Evolutionary conservation across 2,888 invertebrate genomes (phyloP).

Genomic region (Baronia brevicornis): DNA sequence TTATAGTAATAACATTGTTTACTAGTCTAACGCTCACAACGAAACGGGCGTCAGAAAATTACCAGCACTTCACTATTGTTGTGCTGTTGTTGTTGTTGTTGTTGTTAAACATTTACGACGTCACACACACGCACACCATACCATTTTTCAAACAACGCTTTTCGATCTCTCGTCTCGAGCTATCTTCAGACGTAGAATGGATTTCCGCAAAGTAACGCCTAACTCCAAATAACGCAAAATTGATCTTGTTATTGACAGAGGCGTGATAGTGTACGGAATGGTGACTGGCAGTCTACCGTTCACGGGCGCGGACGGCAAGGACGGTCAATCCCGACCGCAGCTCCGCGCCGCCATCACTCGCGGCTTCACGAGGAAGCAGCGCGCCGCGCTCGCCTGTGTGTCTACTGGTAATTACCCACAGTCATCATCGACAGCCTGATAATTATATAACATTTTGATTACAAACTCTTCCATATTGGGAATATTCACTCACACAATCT

Average conservation of each 20-base stretch:
- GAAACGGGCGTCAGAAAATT: too few species aligned
- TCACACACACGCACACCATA: neutral
- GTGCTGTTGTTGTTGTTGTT: too few species aligned
- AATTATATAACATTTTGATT: neutral
- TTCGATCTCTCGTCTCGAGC: too few species aligned
- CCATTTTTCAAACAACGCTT: too few species aligned
- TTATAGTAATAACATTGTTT: too few species aligned
- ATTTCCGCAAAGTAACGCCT: too few species aligned
- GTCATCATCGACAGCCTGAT: too few species aligned
- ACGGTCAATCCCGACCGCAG: slow-evolving; percentile 64
- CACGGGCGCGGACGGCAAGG: slow-evolving; percentile 43
- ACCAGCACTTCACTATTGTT: too few species aligned
- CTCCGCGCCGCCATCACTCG: slow-evolving; percentile 79
- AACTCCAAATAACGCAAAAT: neutral
- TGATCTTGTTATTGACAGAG: slow-evolving; percentile 54
- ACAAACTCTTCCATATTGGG: neutral
- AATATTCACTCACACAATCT: too few species aligned
- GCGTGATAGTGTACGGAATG: slow-evolving; percentile 85
- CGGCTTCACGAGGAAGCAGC: slow-evolving; percentile 77
- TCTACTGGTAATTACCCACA: slow-evolving; percentile 62
- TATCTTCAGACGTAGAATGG: too few species aligned
- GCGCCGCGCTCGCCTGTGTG: slow-evolving; percentile 61
- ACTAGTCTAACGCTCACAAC: too few species aligned
- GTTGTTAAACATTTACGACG: too few species aligned
- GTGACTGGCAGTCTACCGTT: slow-evolving; percentile 83